A percentile compares a stretch with the other conserved stretches of the same genome.
phyloP scores from a whole-genome alignment of 2,888 invertebrate species.

The Drosophila phalerata region DNA sequence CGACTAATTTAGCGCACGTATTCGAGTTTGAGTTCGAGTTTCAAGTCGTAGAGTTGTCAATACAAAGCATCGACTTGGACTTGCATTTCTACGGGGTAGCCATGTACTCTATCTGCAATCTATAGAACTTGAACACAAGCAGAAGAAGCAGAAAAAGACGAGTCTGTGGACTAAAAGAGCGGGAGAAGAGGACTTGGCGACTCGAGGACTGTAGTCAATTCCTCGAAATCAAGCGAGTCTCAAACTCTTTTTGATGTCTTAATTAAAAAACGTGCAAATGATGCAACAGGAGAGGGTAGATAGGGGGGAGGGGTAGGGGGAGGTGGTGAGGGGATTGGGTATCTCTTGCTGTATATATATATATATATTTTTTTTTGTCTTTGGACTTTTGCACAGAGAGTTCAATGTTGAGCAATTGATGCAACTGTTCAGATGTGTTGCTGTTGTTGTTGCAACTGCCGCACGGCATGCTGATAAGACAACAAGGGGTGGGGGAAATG shows the following conservation, averaged over 20 bases:
- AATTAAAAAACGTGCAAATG: constrained; percentile 82
- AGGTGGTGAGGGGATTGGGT: neutral
- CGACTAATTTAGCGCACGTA: constrained; percentile 73
- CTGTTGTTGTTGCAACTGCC: constrained; percentile 50
- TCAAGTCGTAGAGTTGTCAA: constrained; percentile 54
- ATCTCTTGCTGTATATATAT: neutral
- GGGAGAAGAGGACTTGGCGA: neutral
- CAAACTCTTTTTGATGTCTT: constrained; percentile 82
- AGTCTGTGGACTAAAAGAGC: constrained; percentile 11
- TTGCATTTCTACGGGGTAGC: constrained; percentile 47
- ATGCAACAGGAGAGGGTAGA: constrained; percentile 42
- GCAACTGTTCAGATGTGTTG: constrained; percentile 82
- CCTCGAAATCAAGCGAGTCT: constrained; percentile 79
- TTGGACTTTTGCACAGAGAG: constrained; percentile 63
- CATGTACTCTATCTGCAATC: constrained; percentile 72
- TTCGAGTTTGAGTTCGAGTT: constrained; percentile 14
- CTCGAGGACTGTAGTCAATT: constrained; percentile 65
- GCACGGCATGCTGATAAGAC: constrained; percentile 76
- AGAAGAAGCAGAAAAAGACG: neutral
- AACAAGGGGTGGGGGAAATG: neutral
- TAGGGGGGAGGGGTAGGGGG: neutral
- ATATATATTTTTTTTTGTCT: neutral
- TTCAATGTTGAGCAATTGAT: constrained; percentile 83
- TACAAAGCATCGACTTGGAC: constrained; percentile 36
- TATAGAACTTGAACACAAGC: constrained; percentile 66